These are phyloP conservation scores for Iphiclides podalirius DNA, from an alignment of 2,888 invertebrate genomes.

Conservation along the genomic window DNA sequence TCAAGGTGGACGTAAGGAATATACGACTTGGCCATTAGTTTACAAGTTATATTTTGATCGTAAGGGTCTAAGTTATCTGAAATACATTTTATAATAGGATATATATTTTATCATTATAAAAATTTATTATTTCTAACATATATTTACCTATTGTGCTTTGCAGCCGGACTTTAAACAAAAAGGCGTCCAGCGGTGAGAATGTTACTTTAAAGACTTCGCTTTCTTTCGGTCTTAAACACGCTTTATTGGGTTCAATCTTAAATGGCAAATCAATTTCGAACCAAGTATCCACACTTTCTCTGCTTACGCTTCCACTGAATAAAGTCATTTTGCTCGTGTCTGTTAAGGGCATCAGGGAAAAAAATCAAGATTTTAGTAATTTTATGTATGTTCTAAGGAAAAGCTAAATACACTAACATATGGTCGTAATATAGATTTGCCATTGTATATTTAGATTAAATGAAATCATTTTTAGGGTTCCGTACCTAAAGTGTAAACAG, in stretches of 20 bases:
- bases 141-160: slow-evolving; percentile 60
- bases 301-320: slow-evolving; percentile 53
- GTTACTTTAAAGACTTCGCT: slow-evolving; percentile 61
- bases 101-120: background rate
- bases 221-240: slow-evolving; percentile 64
- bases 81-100: slow-evolving; percentile 12
- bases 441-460: too few species aligned
- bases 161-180: slow-evolving; percentile 66
- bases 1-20: slow-evolving; percentile 86
- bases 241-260: slow-evolving; percentile 65
- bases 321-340: slow-evolving; percentile 59
- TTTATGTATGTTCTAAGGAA: too few species aligned
- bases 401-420: too few species aligned
- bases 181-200: slow-evolving; percentile 79
- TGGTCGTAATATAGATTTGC: too few species aligned
- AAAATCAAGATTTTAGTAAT: too few species aligned
- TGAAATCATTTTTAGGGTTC: too few species aligned
- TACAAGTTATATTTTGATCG: slow-evolving; percentile 75
- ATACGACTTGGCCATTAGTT: slow-evolving; percentile 79
- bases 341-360: slow-evolving; percentile 31
- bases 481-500: too few species aligned
- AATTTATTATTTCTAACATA: slow-evolving; percentile 2
- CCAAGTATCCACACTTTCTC: slow-evolving; percentile 68
- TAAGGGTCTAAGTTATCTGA: slow-evolving; percentile 74
- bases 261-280: slow-evolving; percentile 74